Percentiles rank a stretch among this genome's conserved stretches.
phyloP scores from a whole-genome alignment of 2,888 invertebrate genomes.

The Dorcus parallelipipedus region DNA sequence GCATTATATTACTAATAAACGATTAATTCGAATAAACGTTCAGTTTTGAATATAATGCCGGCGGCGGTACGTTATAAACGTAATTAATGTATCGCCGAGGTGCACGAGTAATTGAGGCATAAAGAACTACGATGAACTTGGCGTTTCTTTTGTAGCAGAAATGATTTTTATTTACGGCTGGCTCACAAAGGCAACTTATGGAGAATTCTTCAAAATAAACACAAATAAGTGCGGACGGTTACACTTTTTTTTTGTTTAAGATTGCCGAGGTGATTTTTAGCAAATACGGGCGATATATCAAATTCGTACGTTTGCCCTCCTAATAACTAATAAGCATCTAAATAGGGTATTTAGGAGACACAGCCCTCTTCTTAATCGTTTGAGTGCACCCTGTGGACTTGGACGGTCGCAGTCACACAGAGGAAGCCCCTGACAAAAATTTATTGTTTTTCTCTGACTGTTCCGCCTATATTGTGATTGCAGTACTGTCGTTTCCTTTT shows the following conservation, averaged over 20 bases:
- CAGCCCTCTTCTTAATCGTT: conserved; percentile 13
- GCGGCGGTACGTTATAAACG: conserved; percentile 27
- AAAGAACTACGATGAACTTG: conserved; percentile 36
- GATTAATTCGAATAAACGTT: conserved; percentile 40
- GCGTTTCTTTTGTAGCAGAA: conserved; percentile 34
- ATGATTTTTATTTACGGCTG: not conserved
- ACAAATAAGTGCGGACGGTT: conserved; percentile 3
- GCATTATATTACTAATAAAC: conserved; percentile 31
- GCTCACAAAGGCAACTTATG: not conserved
- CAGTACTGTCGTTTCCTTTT: conserved; percentile 1
- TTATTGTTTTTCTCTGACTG: conserved; percentile 4
- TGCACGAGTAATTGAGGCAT: conserved; percentile 34
- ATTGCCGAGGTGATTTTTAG: conserved; percentile 9
- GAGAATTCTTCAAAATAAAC: conserved; percentile 5
- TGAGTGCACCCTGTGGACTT: conserved; percentile 17
- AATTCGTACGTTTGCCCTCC: conserved; percentile 13
- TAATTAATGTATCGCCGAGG: conserved; percentile 36
- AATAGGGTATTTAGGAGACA: conserved; percentile 17
- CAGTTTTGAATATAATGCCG: conserved; percentile 37
- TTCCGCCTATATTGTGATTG: conserved; percentile 7
- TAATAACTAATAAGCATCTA: conserved; percentile 20
- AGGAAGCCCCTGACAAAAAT: conserved; percentile 10
- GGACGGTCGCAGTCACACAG: conserved; percentile 6
- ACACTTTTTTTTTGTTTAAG: conserved; percentile 3
- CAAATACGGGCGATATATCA: conserved; percentile 16